Evolutionary conservation across 37 sponge, comb jelly and placozoan species (phyloP), one percentile per base, ranked within the genome.

Genomic region (Halichondria panicea): DNA sequence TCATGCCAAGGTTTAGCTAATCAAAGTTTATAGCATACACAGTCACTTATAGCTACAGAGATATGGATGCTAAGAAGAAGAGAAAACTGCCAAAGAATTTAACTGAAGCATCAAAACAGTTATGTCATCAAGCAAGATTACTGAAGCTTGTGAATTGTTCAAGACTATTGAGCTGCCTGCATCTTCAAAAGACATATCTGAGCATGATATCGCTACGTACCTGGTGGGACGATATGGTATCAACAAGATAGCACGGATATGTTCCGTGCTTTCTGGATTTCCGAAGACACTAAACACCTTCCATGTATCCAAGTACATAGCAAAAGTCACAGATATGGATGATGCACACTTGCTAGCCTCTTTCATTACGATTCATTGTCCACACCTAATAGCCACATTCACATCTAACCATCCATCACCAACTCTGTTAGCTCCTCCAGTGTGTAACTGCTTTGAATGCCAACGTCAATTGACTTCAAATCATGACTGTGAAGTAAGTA

Each of bases 41-140:
- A n/a, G n/a, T n/a, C n/a, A n/a, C n/a, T n/a, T n/a, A n/a, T n/a
- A n/a, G n/a, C n/a, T n/a, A n/a, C n/a, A n/a, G n/a, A n/a, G n/a
- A n/a, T n/a, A n/a, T n/a, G 60, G 60, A 21, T 58, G 60, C n/a
- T n/a, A n/a, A 27, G n/a, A 58, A 58, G 25, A 58, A 58, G 25
- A 58, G 60, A 27, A 58, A 58, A 22, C 60, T 58, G 27, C 60
- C 60, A 21, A 58, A 58, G n/a, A 27, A 58, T 21, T 27, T 58
- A 24, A 21, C 19, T 8, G 60, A n/a, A 7, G 60, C 60, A n/a
- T n/a, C 60, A 24, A 27, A 12, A 58, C 12, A 24, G 60, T 58
- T 58, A 21, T 7, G 8, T 7, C 60, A 22, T 24, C 60, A 12
- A 11, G n/a, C 6, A 58, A 58, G 25, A 21, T 58, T 7, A n/a